Evolutionary conservation across 2,888 invertebrate species (phyloP), one percentile per base, ranked within the genome.

Genomic region (Aphodius sticticus): DNA sequence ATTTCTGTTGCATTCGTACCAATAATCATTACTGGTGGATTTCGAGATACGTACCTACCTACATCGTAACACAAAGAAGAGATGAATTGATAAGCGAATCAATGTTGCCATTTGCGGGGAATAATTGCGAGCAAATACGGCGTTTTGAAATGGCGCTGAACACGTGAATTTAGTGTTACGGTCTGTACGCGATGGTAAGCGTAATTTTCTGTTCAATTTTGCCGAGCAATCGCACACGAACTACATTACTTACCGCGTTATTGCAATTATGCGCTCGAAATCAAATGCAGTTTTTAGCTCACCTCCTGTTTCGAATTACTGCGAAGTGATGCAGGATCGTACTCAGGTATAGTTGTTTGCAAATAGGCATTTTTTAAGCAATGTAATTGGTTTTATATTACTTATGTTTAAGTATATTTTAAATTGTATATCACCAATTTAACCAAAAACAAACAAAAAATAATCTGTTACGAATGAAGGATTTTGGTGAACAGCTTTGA

Each of bases 91-190:
- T 53, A 53, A 53, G 53, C 53, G 53, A 53, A 53, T 53, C 53
- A 53, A 53, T 53, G 53, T 12, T 1, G 53, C 53, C 53, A 53
- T 53, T 53, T 53, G 53, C 12, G 53, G 7, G 53, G 6, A 53
- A 53, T 53, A 53, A 53, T 53, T 53, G 53, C 53, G 53, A 53
- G 53, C 53, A 53, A 53, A 53, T 53, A 53, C 53, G 53, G 53
- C 53, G 53, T 53, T 53, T 53, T 53, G 53, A 53, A 53, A 53
- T 53, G 12, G 53, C 53, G 53, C 12, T 12, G 53, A 53, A 53
- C 53, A 53, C 53, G 53, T 53, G 53, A 53, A 53, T 53, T 53
- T 53, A 53, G 53, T 53, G 53, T 53, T 53, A 53, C 53, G 53
- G 53, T 53, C 53, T 9, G 53, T 53, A 12, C 53, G 53, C 53